phyloP scores from a whole-genome alignment of 2,888 invertebrate genomes.

The Choristoneura rosaceana region DNA sequence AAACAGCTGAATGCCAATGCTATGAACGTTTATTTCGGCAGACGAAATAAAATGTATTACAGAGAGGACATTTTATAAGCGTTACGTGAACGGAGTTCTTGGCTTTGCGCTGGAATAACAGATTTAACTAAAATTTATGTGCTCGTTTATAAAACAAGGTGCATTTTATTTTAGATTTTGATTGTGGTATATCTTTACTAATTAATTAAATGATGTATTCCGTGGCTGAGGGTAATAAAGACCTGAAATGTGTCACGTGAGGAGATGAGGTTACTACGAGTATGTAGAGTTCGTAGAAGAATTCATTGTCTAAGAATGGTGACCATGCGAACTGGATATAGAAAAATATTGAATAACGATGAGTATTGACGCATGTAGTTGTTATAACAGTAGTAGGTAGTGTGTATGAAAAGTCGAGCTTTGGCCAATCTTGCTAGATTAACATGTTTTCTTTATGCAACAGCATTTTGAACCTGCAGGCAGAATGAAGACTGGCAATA shows the following conservation, averaged over 20 bases:
- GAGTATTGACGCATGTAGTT: not conserved
- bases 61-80: slow-evolving; percentile 49
- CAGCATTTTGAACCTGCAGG: not conserved
- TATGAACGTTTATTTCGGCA: slow-evolving; percentile 69
- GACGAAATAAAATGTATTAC: slow-evolving; percentile 58
- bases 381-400: not conserved
- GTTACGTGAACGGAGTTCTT: slow-evolving; percentile 45
- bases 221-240: not conserved
- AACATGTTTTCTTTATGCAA: not conserved
- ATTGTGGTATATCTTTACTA: slow-evolving; percentile 7
- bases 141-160: slow-evolving; percentile 17
- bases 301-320: not conserved
- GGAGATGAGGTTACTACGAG: no score
- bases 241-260: not conserved
- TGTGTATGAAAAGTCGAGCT: not conserved
- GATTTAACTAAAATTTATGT: slow-evolving; percentile 27
- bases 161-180: slow-evolving; percentile 8
- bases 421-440: not conserved
- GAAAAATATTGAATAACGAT: not conserved
- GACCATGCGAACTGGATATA: not conserved
- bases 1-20: slow-evolving; percentile 81
- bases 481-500: not conserved
- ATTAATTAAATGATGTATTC: not conserved
- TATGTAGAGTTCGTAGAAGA: no score
- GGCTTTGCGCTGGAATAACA: slow-evolving; percentile 30